Percentiles rank a stretch among this genome's conserved stretches.
Conservation (phyloP, 2,888 invertebrate genomes). For the Tachina grossa region DNA sequence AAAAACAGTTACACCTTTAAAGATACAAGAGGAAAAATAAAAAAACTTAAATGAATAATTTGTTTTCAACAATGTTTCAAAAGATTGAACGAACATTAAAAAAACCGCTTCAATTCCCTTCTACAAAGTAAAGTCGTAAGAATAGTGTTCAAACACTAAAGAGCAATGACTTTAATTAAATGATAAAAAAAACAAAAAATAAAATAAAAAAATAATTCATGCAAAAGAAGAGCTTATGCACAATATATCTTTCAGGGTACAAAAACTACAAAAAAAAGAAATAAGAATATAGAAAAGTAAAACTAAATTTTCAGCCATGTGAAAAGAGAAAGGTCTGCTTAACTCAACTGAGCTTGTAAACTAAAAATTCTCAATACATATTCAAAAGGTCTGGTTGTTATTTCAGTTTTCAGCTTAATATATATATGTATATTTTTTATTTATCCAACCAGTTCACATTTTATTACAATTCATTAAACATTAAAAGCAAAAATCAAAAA, state of each 20-base stretch:
- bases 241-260: background rate
- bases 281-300: slow-evolving; percentile 15
- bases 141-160: slow-evolving; percentile 43
- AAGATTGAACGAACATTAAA: slow-evolving; percentile 4
- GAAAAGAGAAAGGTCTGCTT: slow-evolving; percentile 53
- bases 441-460: slow-evolving; percentile 37
- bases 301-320: background rate
- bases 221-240: slow-evolving; percentile 45
- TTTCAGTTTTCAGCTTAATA: slow-evolving; percentile 16
- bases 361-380: slow-evolving; percentile 1
- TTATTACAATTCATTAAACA: slow-evolving; percentile 65
- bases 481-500: slow-evolving; percentile 5
- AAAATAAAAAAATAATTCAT: slow-evolving; percentile 54
- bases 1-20: slow-evolving; percentile 40
- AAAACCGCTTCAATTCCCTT: background rate
- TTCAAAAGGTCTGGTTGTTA: slow-evolving; percentile 17
- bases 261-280: background rate
- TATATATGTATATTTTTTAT: background rate
- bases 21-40: background rate
- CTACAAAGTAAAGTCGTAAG: background rate
- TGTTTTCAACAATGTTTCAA: slow-evolving; percentile 53
- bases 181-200: slow-evolving; percentile 72
- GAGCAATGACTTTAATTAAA: slow-evolving; percentile 74
- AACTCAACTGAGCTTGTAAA: background rate
- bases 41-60: slow-evolving; percentile 34